These are phyloP conservation scores for Ageneiosus marmoratus DNA, from an alignment of 2,113 vertebrate genomes.

Conservation along the genomic window DNA sequence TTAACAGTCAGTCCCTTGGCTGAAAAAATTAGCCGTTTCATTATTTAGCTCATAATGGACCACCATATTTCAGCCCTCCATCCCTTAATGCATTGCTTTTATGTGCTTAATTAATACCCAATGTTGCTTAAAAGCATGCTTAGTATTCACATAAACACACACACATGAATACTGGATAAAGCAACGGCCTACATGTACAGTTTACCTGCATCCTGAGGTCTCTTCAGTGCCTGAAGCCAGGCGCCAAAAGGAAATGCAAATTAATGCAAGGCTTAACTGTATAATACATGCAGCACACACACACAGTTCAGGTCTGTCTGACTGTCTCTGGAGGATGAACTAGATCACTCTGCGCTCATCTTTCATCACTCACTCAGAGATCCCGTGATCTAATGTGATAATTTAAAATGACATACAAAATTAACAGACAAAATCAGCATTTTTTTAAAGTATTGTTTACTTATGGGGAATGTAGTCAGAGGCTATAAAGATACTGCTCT, in stretches of 20 bases:
- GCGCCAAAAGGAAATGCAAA: neutral
- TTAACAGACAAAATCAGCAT: too few species aligned
- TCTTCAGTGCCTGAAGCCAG: neutral
- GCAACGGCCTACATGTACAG: neutral
- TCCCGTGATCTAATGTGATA: neutral
- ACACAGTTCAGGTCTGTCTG: neutral
- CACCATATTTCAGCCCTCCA: neutral
- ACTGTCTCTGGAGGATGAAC: neutral
- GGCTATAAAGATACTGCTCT: too few species aligned
- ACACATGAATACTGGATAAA: neutral
- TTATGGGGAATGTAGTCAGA: too few species aligned
- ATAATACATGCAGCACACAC: neutral
- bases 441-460: too few species aligned
- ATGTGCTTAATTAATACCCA: constrained; percentile 15
- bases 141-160: neutral
- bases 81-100: neutral
- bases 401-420: neutral
- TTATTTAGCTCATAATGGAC: constrained; percentile 1
- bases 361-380: neutral
- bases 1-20: neutral
- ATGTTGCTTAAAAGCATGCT: neutral
- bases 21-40: neutral
- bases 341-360: neutral
- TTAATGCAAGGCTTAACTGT: neutral
- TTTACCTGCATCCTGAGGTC: neutral